phyloP scores from a whole-genome alignment of 2,113 vertebrate species.

The Phalacrocorax brasilianus region DNA sequence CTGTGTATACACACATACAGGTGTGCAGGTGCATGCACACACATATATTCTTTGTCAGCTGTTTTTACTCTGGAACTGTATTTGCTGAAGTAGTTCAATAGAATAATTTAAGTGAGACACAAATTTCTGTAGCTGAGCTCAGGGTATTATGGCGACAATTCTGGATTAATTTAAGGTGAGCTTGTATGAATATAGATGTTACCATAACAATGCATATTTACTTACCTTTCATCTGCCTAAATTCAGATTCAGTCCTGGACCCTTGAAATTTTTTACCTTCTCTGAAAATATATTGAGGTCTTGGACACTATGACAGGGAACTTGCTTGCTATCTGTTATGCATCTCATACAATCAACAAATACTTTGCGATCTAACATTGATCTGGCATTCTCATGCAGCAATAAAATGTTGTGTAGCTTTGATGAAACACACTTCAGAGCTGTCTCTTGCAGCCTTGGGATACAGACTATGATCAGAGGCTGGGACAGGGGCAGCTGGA shows the following conservation, averaged over 20 bases:
- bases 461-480: rapidly evolving
- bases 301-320: background rate
- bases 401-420: background rate
- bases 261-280: background rate
- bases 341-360: background rate
- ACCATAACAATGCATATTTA: background rate
- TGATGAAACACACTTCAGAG: background rate
- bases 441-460: background rate
- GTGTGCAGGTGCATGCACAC: background rate
- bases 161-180: background rate
- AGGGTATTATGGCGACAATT: background rate
- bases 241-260: background rate
- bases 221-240: background rate
- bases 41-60: background rate
- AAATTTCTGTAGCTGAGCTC: background rate
- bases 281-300: background rate
- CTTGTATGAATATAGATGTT: background rate
- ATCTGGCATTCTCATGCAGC: background rate
- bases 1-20: rapidly evolving
- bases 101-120: background rate
- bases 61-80: background rate
- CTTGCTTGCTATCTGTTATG: background rate
- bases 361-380: background rate
- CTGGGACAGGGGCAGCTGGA: background rate
- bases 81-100: background rate